Evolutionary conservation across 2,113 vertebrate genomes (phyloP), one percentile per base, ranked within the genome.

Genomic region (Heterotis niloticus): DNA sequence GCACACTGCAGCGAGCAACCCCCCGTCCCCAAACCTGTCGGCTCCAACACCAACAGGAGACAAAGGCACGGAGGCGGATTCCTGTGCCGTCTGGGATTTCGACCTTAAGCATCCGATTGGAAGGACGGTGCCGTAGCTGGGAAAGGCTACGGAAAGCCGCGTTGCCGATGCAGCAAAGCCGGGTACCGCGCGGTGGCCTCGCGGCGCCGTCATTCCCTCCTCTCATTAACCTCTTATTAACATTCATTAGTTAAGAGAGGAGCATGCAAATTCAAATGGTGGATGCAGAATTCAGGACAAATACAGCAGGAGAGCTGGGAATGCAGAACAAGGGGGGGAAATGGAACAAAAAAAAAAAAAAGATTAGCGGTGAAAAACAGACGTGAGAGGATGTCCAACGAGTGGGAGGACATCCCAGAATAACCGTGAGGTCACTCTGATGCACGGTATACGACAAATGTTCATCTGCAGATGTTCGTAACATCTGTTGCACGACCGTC

Each of bases 161-260:
- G n/a, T n/a, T n/a, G n/a, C n/a, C n/a, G n/a, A n/a, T n/a, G n/a
- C n/a, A 73, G 73, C 14, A 23, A 24, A 10, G 71, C 54, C 23
- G 17, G 16, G 44, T 52, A 54, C 17, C 1, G 23, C 65, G 29
- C 11, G 51, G 9, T 24, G 13, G 28, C 12, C 29, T 64, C 28
- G 14, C 29, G 59, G 23, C 62, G 75, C 44, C 62, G 24, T 24
- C 52, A 78, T 29, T 51, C 64, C 52, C 24, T 71, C 66, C 54
- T 28, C 26, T 78, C 51, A 70, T 78, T 34, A 56, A 44, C 56
- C 28, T 51, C 69, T 28, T 12, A 59, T 56, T 70, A 68, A 71
- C 26, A 68, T 62, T 56, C 69, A 62, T 44, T 69, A 78, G 52
- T 12, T 57, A 65, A 68, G 24, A 68, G 67, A 69, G 28, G 24